Evolutionary conservation across 1,140 invertebrate species (phyloP).

Genomic region (Eupeodes corollae): DNA sequence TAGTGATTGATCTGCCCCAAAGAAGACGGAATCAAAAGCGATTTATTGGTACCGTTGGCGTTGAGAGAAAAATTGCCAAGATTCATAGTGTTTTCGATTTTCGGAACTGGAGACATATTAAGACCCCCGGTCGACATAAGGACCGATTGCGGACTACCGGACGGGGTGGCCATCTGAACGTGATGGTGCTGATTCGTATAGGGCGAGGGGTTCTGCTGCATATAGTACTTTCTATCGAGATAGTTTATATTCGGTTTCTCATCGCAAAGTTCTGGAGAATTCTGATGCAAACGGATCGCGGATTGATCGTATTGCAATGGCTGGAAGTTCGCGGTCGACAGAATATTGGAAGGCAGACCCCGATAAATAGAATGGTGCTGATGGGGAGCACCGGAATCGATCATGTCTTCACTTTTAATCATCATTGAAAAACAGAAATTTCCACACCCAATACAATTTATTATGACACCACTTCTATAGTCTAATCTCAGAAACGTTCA

Average conservation of each 20-base stretch:
- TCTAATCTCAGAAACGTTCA: too few species aligned
- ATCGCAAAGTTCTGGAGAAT: conserved; percentile 27
- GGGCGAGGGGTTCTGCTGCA: background rate
- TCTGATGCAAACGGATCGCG: conserved; percentile 11
- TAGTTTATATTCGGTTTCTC: conserved; percentile 28
- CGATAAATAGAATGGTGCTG: conserved; percentile 20
- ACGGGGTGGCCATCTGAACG: conserved; percentile 8
- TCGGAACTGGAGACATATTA: too few species aligned
- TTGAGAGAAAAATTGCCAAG: conserved; percentile 2
- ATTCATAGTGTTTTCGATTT: conserved; percentile 7
- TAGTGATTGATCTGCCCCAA: conserved; percentile 21
- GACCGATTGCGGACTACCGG: conserved; percentile 2
- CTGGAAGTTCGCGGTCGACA: conserved; percentile 21
- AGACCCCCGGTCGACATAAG: background rate
- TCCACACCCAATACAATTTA: too few species aligned
- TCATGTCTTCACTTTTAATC: conserved; percentile 34
- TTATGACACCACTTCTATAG: too few species aligned
- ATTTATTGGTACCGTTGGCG: conserved; percentile 8
- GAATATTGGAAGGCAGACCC: conserved; percentile 13
- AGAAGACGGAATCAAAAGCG: conserved; percentile 3
- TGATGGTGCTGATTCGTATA: conserved; percentile 15
- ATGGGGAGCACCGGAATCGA: conserved; percentile 13
- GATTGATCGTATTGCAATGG: conserved; percentile 10
- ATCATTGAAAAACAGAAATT: conserved; percentile 10
- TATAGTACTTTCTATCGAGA: conserved; percentile 30